Evolutionary conservation across 2,888 invertebrate genomes (phyloP).

Genomic region (Acrobasis consociella): DNA sequence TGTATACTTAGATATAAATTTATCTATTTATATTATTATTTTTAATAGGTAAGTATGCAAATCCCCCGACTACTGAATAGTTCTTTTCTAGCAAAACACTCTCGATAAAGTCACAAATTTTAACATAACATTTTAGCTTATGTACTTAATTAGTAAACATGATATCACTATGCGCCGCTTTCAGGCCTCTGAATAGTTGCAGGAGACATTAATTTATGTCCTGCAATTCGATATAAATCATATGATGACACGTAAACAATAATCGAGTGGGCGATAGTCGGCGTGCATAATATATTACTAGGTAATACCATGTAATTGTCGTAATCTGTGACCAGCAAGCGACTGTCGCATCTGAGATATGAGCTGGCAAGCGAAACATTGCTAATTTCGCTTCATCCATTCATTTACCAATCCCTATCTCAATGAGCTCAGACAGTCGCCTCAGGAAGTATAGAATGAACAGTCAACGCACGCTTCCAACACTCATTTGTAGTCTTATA

Average conservation of each 20-base stretch:
- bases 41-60: no score
- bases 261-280: slow-evolving; percentile 66
- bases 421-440: slow-evolving; percentile 70
- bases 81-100: no score
- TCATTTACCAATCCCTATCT: slow-evolving; percentile 70
- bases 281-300: slow-evolving; percentile 66
- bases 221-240: slow-evolving; percentile 49
- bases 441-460: slow-evolving; percentile 51
- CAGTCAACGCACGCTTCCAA: slow-evolving; percentile 23
- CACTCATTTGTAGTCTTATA: slow-evolving; percentile 29
- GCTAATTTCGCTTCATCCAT: slow-evolving; percentile 77
- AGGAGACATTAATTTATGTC: slow-evolving; percentile 24
- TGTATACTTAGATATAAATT: no score
- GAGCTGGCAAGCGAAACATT: slow-evolving; percentile 72
- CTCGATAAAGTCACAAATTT: neutral
- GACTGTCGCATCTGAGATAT: slow-evolving; percentile 66
- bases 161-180: neutral
- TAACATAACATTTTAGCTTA: neutral
- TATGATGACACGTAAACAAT: slow-evolving; percentile 60
- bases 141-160: neutral
- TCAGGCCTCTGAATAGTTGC: slow-evolving; percentile 9
- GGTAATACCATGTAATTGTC: slow-evolving; percentile 69
- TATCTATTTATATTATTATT: no score
- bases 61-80: no score
- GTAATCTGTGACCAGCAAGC: slow-evolving; percentile 64